Evolutionary conservation across 2,797 vertebrate species (phyloP), one percentile per base, ranked within the genome.

Genomic region (Neopelma chrysocephalum): DNA sequence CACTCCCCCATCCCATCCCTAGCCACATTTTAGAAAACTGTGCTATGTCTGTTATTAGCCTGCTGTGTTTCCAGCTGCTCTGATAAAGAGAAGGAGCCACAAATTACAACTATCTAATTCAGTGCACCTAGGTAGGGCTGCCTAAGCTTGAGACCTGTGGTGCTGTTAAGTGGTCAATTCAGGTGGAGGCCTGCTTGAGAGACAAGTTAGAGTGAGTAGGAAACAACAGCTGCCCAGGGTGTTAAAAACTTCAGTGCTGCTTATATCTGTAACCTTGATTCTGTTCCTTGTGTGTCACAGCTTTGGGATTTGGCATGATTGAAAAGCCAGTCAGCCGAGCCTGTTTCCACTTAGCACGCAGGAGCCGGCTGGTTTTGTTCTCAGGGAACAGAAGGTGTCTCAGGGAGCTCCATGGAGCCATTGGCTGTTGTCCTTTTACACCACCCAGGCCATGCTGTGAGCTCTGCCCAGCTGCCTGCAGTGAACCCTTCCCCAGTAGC

Each of bases 301-400:
- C 91, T 93, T 78, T 80, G 83, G 78, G 81, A 65, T 31, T 92
- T 91, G 83, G 53, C 42, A 5, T 95, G 95, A 96, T 96, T 95
- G 92, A 65, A 95, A 94, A 96, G 92, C 53, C 68, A 58, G 75
- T 54, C 90, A 89, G 93, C 61, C 8, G 3, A 94, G 86, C 92
- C 92, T 7, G 86, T 61, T 94, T 78, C 88, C 90, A 95, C 86
- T 97, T 97, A 95, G 86, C 57, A 40, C 68, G 25, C 78, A 80
- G 81, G 91, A 82, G 91, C 88, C 80, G 75, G 64, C 53, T 0
- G 4, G 3, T 62, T 87, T 62, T 79, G 31, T 71, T 94, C 77
- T 84, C n/a, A 0, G 77, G 79, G 69, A 90, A 3, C 0, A n/a
- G 23, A 45, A 76, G 73, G 82, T 90, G 88, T 95, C 92, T 94